phyloP scores from a whole-genome alignment of 2,888 invertebrate genomes.

The Aricia artaxerxes region DNA sequence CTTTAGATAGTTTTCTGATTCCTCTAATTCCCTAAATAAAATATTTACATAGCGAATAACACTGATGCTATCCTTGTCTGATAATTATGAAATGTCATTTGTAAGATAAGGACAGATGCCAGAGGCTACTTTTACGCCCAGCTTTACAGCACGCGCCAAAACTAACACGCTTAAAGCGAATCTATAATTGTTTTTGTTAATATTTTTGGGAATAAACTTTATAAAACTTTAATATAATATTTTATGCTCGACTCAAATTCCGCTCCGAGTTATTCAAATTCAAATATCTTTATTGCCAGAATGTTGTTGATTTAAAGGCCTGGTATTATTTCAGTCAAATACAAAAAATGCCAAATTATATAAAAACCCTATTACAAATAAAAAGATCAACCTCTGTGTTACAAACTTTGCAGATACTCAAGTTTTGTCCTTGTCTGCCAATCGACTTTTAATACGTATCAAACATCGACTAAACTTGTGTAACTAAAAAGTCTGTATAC shows the following conservation, averaged over 20 bases:
- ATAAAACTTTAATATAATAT: not conserved
- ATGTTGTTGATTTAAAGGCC: too few relatives aligned
- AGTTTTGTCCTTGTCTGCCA: too few relatives aligned
- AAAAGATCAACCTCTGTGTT: too few relatives aligned
- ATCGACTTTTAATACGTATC: too few relatives aligned
- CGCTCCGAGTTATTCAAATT: not conserved
- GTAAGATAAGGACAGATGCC: not conserved
- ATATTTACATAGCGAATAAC: not conserved
- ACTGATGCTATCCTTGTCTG: not conserved
- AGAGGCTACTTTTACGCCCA: not conserved
- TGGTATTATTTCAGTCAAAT: not conserved
- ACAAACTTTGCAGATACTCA: too few relatives aligned
- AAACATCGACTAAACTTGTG: too few relatives aligned
- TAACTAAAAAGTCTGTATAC: too few relatives aligned
- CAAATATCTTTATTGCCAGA: too few relatives aligned
- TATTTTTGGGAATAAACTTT: not conserved
- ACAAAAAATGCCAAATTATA: not conserved
- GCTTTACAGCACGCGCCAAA: not conserved
- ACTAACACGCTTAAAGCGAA: not conserved
- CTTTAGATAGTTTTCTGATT: too few relatives aligned
- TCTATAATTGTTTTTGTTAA: not conserved
- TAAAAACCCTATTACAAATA: not conserved
- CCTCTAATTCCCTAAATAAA: not conserved
- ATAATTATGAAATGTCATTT: not conserved
- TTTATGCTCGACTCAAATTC: not conserved